A percentile compares a stretch with the other conserved stretches of the same genome.
Conservation (phyloP, 2,113 vertebrate genomes). For the Ia io region DNA sequence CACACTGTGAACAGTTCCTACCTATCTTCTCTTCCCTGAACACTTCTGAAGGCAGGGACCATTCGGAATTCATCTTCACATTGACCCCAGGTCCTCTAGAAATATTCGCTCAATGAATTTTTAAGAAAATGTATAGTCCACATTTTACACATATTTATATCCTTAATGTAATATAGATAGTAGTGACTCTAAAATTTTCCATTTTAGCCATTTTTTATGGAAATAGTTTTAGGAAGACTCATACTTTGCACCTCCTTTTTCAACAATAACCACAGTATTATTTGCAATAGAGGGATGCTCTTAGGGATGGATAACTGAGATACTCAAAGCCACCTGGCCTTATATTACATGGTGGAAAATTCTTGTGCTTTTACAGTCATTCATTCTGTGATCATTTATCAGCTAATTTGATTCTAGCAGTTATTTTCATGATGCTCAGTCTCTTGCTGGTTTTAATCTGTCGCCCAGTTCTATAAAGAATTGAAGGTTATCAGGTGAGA, state of each 20-base stretch:
- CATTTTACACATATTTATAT: neutral
- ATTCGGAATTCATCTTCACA: neutral
- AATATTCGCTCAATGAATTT: neutral
- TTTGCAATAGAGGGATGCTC: neutral
- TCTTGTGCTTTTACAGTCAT: neutral
- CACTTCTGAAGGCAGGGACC: neutral
- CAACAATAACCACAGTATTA: neutral
- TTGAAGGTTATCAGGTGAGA: neutral
- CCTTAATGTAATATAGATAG: neutral
- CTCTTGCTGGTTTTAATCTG: conserved; percentile 7
- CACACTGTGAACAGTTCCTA: neutral
- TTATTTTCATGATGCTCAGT: neutral
- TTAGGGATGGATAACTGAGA: neutral
- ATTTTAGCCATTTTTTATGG: conserved; percentile 16
- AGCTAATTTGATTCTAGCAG: neutral
- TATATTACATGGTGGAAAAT: neutral
- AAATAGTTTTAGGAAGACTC: conserved; percentile 5
- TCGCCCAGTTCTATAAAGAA: conserved; percentile 17
- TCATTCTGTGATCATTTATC: neutral
- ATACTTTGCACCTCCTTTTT: neutral
- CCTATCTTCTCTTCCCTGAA: neutral
- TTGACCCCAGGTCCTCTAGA: neutral
- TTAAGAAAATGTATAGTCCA: neutral
- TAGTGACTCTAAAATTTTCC: neutral
- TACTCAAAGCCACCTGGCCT: neutral